A percentile compares a stretch with the other conserved stretches of the same genome.
Conservation (phyloP, 2,797 vertebrate genomes). For the Etheostoma nigrum region DNA sequence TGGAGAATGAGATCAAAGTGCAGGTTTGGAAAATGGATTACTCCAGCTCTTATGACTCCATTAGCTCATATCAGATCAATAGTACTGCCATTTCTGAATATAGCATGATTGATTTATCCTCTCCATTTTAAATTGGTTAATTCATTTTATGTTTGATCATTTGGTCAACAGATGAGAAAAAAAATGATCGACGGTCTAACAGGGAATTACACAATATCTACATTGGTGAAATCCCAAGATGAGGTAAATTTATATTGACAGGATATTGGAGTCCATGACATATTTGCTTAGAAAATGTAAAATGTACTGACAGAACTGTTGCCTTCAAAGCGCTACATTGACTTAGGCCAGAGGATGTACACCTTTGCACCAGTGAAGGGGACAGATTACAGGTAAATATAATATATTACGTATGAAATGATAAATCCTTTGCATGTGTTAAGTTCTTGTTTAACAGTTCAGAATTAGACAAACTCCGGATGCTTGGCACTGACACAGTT, state of each 20-base stretch:
- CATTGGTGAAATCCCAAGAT: conserved; percentile 95
- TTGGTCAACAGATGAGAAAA: conserved; percentile 88
- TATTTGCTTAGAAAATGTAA: not conserved
- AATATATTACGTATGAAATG: not conserved
- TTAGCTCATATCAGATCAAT: conserved; percentile 6
- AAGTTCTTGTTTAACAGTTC: not conserved
- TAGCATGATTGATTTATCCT: not conserved
- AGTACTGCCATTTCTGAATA: not conserved
- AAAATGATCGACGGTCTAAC: conserved; percentile 92
- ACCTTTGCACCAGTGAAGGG: conserved; percentile 91
- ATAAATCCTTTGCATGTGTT: not conserved
- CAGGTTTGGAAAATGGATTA: conserved; percentile 77
- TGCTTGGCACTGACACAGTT: conserved; percentile 15
- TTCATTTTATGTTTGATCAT: conserved; percentile 14
- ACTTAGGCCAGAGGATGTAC: conserved; percentile 91
- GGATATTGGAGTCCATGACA: not conserved
- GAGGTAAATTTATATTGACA: conserved; percentile 86
- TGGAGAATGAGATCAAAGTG: conserved; percentile 94
- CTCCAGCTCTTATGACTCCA: not conserved
- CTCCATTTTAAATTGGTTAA: not conserved
- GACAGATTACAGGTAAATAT: conserved; percentile 94
- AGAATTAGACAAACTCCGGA: conserved; percentile 28
- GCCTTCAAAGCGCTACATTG: conserved; percentile 91
- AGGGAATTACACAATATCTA: conserved; percentile 87
- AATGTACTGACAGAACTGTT: conserved; percentile 28